A percentile compares a stretch with the other conserved stretches of the same genome.
phyloP scores from a whole-genome alignment of 2,797 vertebrate genomes.

The Pseudotriccus pelzelni region DNA sequence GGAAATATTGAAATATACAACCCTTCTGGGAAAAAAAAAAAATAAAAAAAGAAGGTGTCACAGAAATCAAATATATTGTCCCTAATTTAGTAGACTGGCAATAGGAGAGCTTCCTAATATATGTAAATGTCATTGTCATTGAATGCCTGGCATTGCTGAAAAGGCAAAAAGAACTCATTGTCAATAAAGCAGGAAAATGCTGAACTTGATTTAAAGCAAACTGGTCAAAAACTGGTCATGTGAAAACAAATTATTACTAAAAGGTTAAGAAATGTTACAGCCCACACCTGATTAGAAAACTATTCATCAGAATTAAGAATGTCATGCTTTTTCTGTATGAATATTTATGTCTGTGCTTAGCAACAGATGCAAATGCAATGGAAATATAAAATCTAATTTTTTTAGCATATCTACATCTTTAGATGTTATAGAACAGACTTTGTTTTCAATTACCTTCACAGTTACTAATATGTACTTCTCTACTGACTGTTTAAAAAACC shows the following conservation, averaged over 20 bases:
- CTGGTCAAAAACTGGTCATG: neutral
- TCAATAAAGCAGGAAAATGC: neutral
- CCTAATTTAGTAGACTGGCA: neutral
- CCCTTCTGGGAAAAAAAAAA: neutral
- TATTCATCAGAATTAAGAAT: neutral
- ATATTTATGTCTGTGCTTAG: neutral
- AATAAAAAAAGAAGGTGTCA: neutral
- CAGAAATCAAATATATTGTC: neutral
- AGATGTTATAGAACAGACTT: constrained; percentile 56
- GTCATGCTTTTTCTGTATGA: neutral
- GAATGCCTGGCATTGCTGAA: neutral
- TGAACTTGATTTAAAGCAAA: neutral
- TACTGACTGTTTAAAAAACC: constrained; percentile 66
- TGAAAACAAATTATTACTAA: neutral
- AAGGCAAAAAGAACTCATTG: constrained; percentile 1
- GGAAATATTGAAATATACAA: neutral
- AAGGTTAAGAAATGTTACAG: neutral
- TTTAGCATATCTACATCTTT: constrained; percentile 64
- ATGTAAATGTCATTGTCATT: neutral
- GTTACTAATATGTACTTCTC: constrained; percentile 60
- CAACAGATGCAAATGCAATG: neutral
- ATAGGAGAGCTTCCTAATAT: neutral
- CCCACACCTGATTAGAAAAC: neutral
- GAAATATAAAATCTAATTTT: constrained; percentile 53
- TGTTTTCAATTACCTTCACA: constrained; percentile 70